Evolutionary conservation across 2,888 invertebrate species (phyloP).

Genomic region (Epistrophella euchroma): DNA sequence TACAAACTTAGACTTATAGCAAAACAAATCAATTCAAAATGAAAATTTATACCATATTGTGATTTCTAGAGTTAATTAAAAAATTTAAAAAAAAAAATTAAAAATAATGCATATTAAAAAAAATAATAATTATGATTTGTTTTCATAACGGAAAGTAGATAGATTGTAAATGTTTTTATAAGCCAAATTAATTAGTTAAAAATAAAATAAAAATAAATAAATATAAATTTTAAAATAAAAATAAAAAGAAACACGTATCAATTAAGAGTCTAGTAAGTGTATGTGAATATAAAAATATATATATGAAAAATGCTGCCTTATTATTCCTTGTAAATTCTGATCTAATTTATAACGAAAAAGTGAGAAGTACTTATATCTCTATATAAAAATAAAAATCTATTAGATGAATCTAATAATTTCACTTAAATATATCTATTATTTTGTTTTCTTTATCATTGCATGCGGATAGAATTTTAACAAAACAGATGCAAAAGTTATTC

Average conservation of each 20-base stretch:
- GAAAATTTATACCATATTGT: slow-evolving; percentile 81
- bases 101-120: slow-evolving; percentile 56
- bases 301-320: slow-evolving; percentile 81
- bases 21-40: slow-evolving; percentile 75
- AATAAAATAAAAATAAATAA: slow-evolving; percentile 42
- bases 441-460: slow-evolving; percentile 25
- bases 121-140: slow-evolving; percentile 66
- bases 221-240: slow-evolving; percentile 77
- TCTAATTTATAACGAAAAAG: slow-evolving; percentile 78
- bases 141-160: slow-evolving; percentile 73
- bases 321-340: slow-evolving; percentile 81
- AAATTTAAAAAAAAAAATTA: slow-evolving; percentile 62
- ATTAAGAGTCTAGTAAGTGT: slow-evolving; percentile 75
- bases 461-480: neutral
- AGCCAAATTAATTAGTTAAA: slow-evolving; percentile 76
- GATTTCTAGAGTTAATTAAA: slow-evolving; percentile 84
- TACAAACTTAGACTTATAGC: slow-evolving; percentile 77
- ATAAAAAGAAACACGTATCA: slow-evolving; percentile 70
- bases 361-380: slow-evolving; percentile 75
- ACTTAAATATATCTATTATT: slow-evolving; percentile 44
- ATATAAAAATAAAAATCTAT: slow-evolving; percentile 67
- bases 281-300: slow-evolving; percentile 77
- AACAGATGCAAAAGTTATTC: neutral
- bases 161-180: slow-evolving; percentile 76
- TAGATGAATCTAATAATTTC: slow-evolving; percentile 76